Percentiles rank a stretch among this genome's conserved stretches.
Conservation (phyloP, 2,113 vertebrate genomes). For the Cricetomys ansorgei region DNA sequence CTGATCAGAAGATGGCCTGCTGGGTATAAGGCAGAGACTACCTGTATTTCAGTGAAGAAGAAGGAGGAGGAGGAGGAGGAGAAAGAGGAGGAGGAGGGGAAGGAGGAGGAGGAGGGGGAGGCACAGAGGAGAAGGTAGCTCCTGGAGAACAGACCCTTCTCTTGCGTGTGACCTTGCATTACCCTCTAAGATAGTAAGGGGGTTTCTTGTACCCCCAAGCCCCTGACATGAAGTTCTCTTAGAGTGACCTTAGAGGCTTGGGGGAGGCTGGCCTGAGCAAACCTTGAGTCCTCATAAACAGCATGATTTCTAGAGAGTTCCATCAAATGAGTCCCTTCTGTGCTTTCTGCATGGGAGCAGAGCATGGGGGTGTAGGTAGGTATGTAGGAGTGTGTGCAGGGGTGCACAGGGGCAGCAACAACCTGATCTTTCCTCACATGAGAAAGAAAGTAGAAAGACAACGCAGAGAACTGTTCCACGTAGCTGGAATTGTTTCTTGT, state of each 20-base stretch:
- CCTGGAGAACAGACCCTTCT: neutral
- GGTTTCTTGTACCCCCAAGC: neutral
- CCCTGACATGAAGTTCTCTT: neutral
- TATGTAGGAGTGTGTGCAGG: no score
- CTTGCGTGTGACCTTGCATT: neutral
- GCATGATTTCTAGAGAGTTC: neutral
- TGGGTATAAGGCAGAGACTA: neutral
- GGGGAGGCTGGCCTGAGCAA: neutral
- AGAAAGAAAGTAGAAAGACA: neutral
- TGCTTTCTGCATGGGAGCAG: neutral
- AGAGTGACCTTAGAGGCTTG: neutral
- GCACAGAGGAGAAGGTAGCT: no score
- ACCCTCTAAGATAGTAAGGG: neutral
- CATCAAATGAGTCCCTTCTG: neutral
- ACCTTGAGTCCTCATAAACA: neutral
- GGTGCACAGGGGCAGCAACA: no score
- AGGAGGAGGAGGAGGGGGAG: neutral
- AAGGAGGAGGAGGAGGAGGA: rapidly evolving
- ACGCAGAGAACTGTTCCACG: neutral
- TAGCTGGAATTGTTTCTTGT: neutral
- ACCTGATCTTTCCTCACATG: neutral
- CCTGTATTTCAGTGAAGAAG: neutral
- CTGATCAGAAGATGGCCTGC: neutral
- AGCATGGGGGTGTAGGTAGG: neutral
- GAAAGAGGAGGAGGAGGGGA: neutral